Base-by-base conservation (phyloP, 2,113 vertebrate genomes). In the Scomber scombrus region DNA sequence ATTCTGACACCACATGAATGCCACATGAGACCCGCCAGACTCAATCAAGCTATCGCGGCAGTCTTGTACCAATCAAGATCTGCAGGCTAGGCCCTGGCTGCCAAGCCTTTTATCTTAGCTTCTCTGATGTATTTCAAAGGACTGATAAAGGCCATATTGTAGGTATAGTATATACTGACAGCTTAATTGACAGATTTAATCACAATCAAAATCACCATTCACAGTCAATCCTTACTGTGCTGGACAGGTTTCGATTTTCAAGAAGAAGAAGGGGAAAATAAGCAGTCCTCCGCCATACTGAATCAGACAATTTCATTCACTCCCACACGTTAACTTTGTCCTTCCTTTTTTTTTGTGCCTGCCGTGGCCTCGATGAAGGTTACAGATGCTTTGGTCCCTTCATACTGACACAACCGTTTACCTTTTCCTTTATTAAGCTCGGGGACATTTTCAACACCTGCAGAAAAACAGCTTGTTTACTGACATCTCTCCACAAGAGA, bases 141-240 rank as follows among this genome's bases (percentile, higher is more conserved):
- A 26, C 1, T 26, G 23, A 26, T 26, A 3, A 3, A 26, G 23
- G 23, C 23, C 23, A 26, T 26, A 26, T 26, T 26, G 23, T 26
- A 26, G 23, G 23, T 26, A 26, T 26, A 26, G 23, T 26, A 26
- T 26, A 26, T 26, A 26, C 23, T 26, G 23, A 26, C 23, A 3
- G 23, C 11, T 4, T 55, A 55, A 84, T n/a, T 51, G 69, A 63
- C 58, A 77, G 57, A 73, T 82, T 69, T 65, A 72, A 75, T 82
- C 76, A 19, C 19, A 61, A 61, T 79, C 43, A 75, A 68, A 77
- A 15, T 13, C 58, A 70, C n/a, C 19, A 23, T 21, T 78, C 51
- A 40, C 12, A 52, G 55, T 11, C 5, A 46, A 52, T 57, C 11
- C 62, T 60, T 11, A 16, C 54, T 50, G 75, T 34, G 31, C 46